Evolutionary conservation across 1,140 invertebrate genomes (phyloP), one percentile per base, ranked within the genome.

Genomic region (Drosophila watanabei): DNA sequence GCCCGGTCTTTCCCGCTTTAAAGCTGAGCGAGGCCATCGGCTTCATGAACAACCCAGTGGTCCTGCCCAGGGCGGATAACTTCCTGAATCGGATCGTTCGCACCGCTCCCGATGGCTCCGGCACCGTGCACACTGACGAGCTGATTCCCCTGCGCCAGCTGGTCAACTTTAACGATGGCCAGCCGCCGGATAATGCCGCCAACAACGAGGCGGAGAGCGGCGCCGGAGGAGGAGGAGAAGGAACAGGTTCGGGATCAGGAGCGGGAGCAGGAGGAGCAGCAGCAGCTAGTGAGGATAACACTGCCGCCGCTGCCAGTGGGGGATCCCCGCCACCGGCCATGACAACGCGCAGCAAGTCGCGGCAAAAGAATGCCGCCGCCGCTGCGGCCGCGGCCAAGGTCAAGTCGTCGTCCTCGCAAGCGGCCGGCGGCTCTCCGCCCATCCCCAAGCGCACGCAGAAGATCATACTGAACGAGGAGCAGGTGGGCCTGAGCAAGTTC

Each of bases 1-100:
- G 97, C 43, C 97, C 97, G 0, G 97, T 98, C 4, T 97, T 97
- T 85, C 95, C 98, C 91, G 95, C 95, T 2, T 94, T 97, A 2
- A 92, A 84, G 71, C 72, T 85, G 0, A 88, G 89, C 59, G 92
- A 93, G 28, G 91, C 91, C 14, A 79, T 92, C 11, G 75, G 43
- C 9, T 56, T 62, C 4, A 33, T 87, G 30, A 54, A 90, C 18
- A 80, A 66, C 30, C 69, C 81, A 0, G 30, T 70, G 46, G 39
- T 68, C 1, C 10, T 43, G 0, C 82, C 75, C 14, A 72, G 84
- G 11, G 51, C 79, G 9, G 85, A 89, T 3, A 70, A 85, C 18
- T 9, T 89, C 0, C 18, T 89, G 0, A 91, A 91, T 49, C 79
- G 87, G 16, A 45, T 88, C 0, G 32, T 85, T 4, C 78, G 78